Percentiles rank a stretch among this genome's conserved stretches.
Evolutionary conservation across 1,140 invertebrate genomes (phyloP).

Genomic region (Penaeus vannamei): DNA sequence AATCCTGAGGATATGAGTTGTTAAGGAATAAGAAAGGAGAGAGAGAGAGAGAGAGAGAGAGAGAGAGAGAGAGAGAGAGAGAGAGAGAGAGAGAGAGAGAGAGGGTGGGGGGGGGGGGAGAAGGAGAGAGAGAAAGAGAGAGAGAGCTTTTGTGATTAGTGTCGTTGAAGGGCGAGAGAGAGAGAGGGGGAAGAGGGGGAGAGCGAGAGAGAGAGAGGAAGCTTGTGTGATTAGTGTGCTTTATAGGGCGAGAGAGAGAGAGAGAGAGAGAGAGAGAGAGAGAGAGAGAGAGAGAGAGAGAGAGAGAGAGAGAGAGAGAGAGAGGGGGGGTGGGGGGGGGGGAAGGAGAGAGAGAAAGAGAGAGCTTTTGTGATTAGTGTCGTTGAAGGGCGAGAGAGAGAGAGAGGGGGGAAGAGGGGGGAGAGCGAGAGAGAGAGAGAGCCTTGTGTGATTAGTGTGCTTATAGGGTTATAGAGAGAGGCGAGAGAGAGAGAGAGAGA

Average conservation of each 20-base stretch:
- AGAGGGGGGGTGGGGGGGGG: background rate
- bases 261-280: slow-evolving; percentile 40
- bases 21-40: background rate
- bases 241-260: slow-evolving; percentile 21
- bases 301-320: background rate
- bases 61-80: background rate
- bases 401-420: background rate
- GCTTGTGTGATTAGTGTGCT: background rate
- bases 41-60: too few species aligned
- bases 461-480: slow-evolving; percentile 26
- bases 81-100: background rate
- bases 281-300: slow-evolving; percentile 37
- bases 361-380: too few species aligned
- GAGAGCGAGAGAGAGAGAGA: slow-evolving; percentile 15
- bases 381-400: background rate
- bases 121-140: too few species aligned
- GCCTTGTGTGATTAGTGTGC: background rate
- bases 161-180: background rate
- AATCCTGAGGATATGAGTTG: background rate
- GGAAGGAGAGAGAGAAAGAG: too few species aligned
- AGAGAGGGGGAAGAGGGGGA: background rate
- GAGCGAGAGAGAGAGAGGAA: slow-evolving; percentile 7
- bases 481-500: slow-evolving; percentile 38
- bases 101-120: background rate
- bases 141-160: too few species aligned